Base-by-base conservation (phyloP, 2,888 invertebrate species). In the Phragmatobia fuliginosa region DNA sequence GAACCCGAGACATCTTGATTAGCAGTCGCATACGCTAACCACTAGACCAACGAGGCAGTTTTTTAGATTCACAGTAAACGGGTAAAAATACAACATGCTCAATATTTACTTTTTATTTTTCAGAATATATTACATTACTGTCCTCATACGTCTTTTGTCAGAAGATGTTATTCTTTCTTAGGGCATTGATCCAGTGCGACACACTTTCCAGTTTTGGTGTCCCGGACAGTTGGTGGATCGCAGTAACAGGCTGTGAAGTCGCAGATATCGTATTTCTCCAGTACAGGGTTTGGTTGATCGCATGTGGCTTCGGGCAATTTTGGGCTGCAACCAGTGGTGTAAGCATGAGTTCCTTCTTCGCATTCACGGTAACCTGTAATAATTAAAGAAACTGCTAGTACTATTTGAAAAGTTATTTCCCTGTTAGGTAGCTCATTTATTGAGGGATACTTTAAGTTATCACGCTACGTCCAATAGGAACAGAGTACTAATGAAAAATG, bases 281-380 rank as follows among this genome's bases (percentile, higher is more conserved):
- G 1, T 0, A 74, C 77, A 0, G 91, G 91, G 4, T 84, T 71
- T 0, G 91, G 92, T 6, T 87, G 72, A 0, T 86, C 85, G 67
- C 93, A 93, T 0, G 89, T 91, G 0, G 92, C 68, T 68, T 93
- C 91, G 0, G 89, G 90, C 0, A 65, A 83, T 41, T 76, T 38
- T 0, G 28, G n/a, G 10, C 85, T 78, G 66, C 92, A 93, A 2
- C 85, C 89, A 0, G 83, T 76, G 1, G 83, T 66, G 75, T 89
- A 90, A 0, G 81, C 76, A 36, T 87, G 83, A 1, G 90, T 90
- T 4, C 89, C 89, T 60, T 63, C 84, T 21, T 86, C 66, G 25
- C 62, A 70, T 62, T 62, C 66, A 21, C 56, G n/a, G 16, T 52
- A 41, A 49, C 66, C 66, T 66, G 11, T 0, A 59, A 32, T 49